A percentile compares a stretch with the other conserved stretches of the same genome.
Conservation (phyloP, 2,888 invertebrate genomes). For the Corbicula japonica region DNA sequence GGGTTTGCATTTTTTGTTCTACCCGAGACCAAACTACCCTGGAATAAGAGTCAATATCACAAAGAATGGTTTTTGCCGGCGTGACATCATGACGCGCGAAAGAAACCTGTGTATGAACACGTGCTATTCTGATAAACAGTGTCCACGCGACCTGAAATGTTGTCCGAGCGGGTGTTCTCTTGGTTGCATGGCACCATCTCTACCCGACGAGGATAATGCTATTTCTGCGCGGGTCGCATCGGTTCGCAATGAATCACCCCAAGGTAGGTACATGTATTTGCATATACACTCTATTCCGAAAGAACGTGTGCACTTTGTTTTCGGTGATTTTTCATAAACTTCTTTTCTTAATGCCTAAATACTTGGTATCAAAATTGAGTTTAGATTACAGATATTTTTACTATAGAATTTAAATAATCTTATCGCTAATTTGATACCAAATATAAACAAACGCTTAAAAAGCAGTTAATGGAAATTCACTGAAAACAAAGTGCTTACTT, state of each 20-base stretch:
- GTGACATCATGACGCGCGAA: conserved; percentile 10
- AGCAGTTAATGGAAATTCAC: too few relatives aligned
- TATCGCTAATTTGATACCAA: too few relatives aligned
- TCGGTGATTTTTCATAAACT: not conserved
- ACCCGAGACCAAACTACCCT: not conserved
- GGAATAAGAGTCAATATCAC: conserved; percentile 40
- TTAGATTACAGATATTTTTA: not conserved
- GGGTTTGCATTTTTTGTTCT: conserved; percentile 35
- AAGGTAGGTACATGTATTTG: not conserved
- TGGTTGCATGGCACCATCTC: conserved; percentile 12
- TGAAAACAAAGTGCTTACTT: too few relatives aligned
- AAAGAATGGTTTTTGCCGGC: conserved; percentile 36
- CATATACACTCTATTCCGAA: not conserved
- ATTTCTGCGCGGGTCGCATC: not conserved
- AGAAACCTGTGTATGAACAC: conserved; percentile 10
- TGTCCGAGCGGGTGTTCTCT: conserved; percentile 46
- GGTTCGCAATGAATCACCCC: not conserved
- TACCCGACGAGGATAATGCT: not conserved
- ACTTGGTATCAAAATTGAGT: not conserved
- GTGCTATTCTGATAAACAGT: conserved; percentile 39
- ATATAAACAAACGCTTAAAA: too few relatives aligned
- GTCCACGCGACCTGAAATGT: conserved; percentile 33
- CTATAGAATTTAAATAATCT: too few relatives aligned
- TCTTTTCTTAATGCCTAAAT: not conserved
- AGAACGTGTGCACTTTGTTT: not conserved